Evolutionary conservation across 2,113 vertebrate species (phyloP).

Genomic region (Agelaius tricolor): DNA sequence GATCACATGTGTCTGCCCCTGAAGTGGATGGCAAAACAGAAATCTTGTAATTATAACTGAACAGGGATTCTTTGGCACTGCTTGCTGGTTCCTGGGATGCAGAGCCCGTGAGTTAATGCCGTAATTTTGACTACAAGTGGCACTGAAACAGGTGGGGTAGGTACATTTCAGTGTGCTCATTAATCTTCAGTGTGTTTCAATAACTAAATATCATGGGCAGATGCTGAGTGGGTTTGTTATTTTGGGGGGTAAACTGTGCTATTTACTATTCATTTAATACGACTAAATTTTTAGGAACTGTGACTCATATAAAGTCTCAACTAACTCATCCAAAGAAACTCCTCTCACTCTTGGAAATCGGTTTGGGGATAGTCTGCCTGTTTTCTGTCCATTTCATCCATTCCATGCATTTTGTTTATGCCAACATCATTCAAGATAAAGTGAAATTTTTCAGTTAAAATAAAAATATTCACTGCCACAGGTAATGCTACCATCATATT

Average conservation of each 20-base stretch:
- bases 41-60: conserved; percentile 34
- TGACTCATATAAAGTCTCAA: neutral
- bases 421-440: neutral
- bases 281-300: neutral
- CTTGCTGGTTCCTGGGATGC: neutral
- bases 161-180: neutral
- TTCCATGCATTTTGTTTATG: neutral
- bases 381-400: neutral
- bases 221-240: neutral
- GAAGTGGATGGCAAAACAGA: conserved; percentile 46
- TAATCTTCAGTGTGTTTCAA: neutral
- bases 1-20: neutral
- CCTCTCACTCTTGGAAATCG: neutral
- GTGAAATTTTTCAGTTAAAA: neutral
- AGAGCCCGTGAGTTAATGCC: conserved; percentile 20
- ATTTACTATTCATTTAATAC: neutral
- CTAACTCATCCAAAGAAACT: neutral
- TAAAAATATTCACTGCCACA: neutral
- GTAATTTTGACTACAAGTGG: conserved; percentile 15
- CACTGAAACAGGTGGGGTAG: neutral
- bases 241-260: neutral
- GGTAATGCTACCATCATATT: neutral
- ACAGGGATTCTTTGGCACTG: conserved; percentile 19
- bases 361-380: neutral
- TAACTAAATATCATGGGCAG: neutral